Evolutionary conservation across 2,797 vertebrate genomes (phyloP).

Genomic region (Micromesistius poutassou): DNA sequence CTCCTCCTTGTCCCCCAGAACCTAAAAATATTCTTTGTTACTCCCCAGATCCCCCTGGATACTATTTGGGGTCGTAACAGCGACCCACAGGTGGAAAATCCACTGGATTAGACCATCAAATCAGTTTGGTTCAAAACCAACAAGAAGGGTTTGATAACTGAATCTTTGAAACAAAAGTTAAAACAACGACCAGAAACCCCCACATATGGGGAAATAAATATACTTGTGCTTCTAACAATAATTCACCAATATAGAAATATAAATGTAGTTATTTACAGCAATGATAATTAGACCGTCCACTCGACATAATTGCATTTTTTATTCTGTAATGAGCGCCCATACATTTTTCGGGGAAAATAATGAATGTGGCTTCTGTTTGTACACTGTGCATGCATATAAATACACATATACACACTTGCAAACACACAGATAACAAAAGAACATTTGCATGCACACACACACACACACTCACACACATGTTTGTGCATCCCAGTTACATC

Average conservation of each 20-base stretch:
- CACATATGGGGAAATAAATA: too few relatives aligned
- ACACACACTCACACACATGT: background rate
- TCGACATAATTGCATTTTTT: background rate
- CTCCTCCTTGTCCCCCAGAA: too few relatives aligned
- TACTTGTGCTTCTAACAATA: background rate
- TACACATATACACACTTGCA: background rate
- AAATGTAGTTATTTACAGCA: background rate
- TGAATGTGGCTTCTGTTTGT: background rate
- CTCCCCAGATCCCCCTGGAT: too few relatives aligned
- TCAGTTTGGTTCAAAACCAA: too few relatives aligned
- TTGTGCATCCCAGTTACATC: too few relatives aligned
- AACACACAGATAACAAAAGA: background rate
- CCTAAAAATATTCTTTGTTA: too few relatives aligned
- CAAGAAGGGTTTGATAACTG: too few relatives aligned
- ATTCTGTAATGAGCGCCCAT: background rate
- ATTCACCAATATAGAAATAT: background rate
- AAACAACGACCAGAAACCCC: background rate
- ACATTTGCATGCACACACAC: background rate
- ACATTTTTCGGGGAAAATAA: background rate
- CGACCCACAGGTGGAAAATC: background rate
- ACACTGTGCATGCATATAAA: background rate
- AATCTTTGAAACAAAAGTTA: background rate
- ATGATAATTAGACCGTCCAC: background rate
- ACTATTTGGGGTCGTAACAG: too few relatives aligned
- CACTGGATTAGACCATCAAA: background rate